Percentiles rank a stretch among this genome's conserved stretches.
Conservation (phyloP, 2,113 vertebrate genomes). For the Willisornis vidua region DNA sequence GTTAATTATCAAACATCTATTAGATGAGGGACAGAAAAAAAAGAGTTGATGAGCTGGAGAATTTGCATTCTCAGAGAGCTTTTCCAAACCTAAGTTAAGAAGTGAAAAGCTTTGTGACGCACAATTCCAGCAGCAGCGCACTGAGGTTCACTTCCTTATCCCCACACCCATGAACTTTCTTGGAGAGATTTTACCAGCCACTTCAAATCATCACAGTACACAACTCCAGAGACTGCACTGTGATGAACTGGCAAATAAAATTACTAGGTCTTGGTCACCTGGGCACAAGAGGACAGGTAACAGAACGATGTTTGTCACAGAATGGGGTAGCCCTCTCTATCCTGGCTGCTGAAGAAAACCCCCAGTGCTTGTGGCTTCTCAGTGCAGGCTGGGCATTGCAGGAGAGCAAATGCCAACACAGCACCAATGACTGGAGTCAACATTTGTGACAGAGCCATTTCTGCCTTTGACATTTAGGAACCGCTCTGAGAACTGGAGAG, state of each 20-base stretch:
- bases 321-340: neutral
- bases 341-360: neutral
- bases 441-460: rapidly evolving
- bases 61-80: neutral
- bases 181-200: neutral
- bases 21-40: neutral
- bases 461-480: neutral
- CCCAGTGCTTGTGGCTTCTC: neutral
- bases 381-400: neutral
- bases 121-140: neutral
- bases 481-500: neutral
- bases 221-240: neutral
- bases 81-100: neutral
- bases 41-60: neutral
- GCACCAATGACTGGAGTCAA: rapidly evolving
- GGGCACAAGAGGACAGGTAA: neutral
- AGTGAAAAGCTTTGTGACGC: neutral
- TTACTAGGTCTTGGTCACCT: neutral
- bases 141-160: neutral
- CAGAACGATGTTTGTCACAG: rapidly evolving
- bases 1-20: neutral
- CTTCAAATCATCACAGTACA: neutral
- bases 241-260: neutral
- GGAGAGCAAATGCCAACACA: neutral
- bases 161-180: neutral